Evolutionary conservation across 2,113 vertebrate genomes (phyloP), one percentile per base, ranked within the genome.

Genomic region (Phrynocephalus versicolor): DNA sequence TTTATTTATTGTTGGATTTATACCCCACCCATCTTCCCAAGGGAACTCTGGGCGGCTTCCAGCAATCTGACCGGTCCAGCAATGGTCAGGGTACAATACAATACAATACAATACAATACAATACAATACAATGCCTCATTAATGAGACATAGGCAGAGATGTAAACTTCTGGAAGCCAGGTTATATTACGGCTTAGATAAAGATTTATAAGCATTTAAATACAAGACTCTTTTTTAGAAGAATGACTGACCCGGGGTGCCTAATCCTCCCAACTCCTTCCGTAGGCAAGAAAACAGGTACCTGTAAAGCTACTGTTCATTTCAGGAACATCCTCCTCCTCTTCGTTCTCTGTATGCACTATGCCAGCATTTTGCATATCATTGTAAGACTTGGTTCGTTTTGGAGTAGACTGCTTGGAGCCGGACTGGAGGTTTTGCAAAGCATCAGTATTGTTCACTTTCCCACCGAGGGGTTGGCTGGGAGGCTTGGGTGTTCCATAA

Each of bases 291-390:
- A 7, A 73, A 72, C 41, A 77, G 64, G 96, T 97, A 99, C 99
- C 99, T 98, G 99, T 99, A 95, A 98, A 98, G 95, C 98, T 99
- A 94, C 97, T 98, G 97, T 97, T 99, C 98, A 99, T 99, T 96
- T 99, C 98, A 98, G 97, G 98, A 94, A 97, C 95, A 85, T 99
- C 98, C 90, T 99, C 98, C 94, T 98, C 97, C 91, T 98, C 98
- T 92, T 99, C 98, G 93, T 97, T 98, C 93, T 98, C 98, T 58
- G 96, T 92, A 75, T 97, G 97, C 95, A 95, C 98, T 99, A 99
- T 96, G 97, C 97, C 99, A 97, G 98, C 98, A 98, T 99, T 98
- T 97, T 98, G 98, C 98, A 99, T 99, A 95, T 99, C 99, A 99
- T 99, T 98, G 97, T 99, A 99, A 94, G 98, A 99, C 96, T 99